Base-by-base conservation (phyloP, 2,113 vertebrate species). In the Lipophrys pholis region DNA sequence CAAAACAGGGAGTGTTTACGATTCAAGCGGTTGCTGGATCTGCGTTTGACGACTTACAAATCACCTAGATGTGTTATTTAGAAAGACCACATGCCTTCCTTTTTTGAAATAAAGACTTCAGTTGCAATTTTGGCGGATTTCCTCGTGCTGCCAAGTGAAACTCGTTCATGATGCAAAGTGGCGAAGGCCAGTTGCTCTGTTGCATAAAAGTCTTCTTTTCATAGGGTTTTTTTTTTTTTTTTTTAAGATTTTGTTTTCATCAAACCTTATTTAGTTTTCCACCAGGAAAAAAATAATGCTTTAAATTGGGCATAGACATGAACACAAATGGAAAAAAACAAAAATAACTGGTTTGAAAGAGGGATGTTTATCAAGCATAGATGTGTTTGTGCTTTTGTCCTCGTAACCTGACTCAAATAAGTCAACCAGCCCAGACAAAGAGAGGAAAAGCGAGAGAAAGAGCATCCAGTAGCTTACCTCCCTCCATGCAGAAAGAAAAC, bases 401-500 rank as follows among this genome's bases (percentile, higher is more conserved):
- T 65, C 67, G 45, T 55, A 51, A 55, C 57, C 58, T 17, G 1
- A 10, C 43, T 43, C 30, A 49, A 38, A 42, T 59, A 15, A 65
- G 48, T 55, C 53, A 36, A 15, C 8, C 43, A 21, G 3, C 62
- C 42, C 55, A n/a, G 38, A 61, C 53, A 59, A 46, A 58, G 36
- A 49, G 51, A 67, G 17, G 51, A 21, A 17, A 41, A 35, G 40
- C 41, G 45, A 45, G 55, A 43, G 51, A 39, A 45, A 42, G n/a
- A 64, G 72, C 52, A 54, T 76, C 40, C 45, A 73, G 71, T 85
- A 76, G 78, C 84, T 84, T 73, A 63, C 66, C 67, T 85, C 82
- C 83, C 72, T 64, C 67, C 76, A 81, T 80, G 82, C 74, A 82
- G 43, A 87, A 91, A 89, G 70, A 77, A 84, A 81, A 90, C 84